Base-by-base conservation (phyloP, 2,113 vertebrate species). In the Ceyx melanurus region DNA sequence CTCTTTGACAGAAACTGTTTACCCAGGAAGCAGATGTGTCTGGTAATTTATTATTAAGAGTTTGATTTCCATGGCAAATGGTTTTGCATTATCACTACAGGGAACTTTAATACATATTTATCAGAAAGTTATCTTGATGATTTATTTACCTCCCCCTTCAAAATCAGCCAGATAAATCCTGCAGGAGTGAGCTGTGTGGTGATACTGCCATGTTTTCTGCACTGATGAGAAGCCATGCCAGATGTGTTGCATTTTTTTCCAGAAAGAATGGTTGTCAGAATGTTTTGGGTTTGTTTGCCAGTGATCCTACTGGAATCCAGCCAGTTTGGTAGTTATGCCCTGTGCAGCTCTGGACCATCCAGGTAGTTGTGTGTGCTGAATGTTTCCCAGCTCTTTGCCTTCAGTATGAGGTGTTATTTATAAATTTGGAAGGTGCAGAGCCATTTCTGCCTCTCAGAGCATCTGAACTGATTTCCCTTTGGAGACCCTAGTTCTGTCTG, bases 31-130 rank as follows among this genome's bases (percentile, higher is more conserved):
- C 4, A n/a, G 68, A 89, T 75, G 56, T 88, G 35, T 78, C 1
- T 5, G 48, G 79, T 81, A 64, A 50, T 93, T 95, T 89, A 54
- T 92, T 92, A 86, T 94, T 89, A 58, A 80, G 65, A 86, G 70
- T 51, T 91, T 91, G 19, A 89, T 73, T 90, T 88, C 61, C 29
- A 19, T 92, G 68, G 80, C 46, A 76, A 86, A 89, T 70, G 15
- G 15, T 26, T 88, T 86, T 73, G 73, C 56, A 60, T 85, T 85
- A 76, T 86, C 60, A 65, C 72, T 90, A 83, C 61, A 51, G 83
- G 56, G 40, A 80, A 76, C 46, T 72, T 88, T 28, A 76, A 76
- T 93, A 70, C 42, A 57, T 82, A 83, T 73, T 88, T 90, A 94
- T 62, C 53, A 88, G 48, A 68, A 90, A 54, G 31, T 65, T 77